Evolutionary conservation across 2,797 vertebrate species (phyloP).

Genomic region (Psittacula echo): DNA sequence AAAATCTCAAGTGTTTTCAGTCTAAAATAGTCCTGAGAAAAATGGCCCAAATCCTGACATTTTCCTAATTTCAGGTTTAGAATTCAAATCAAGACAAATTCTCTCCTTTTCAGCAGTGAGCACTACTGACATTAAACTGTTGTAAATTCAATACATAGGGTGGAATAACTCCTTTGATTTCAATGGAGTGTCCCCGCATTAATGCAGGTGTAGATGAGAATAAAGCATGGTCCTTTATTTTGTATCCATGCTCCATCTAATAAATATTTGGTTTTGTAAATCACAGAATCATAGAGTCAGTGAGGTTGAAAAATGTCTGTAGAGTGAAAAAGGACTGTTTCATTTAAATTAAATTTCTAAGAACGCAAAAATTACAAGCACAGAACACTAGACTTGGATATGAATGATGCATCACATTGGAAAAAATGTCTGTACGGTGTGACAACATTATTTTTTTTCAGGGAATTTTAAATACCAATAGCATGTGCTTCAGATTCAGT

Average conservation of each 20-base stretch:
- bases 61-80: neutral
- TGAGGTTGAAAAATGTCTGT: neutral
- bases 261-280: neutral
- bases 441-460: neutral
- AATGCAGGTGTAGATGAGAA: neutral
- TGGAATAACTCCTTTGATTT: neutral
- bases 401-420: neutral
- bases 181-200: neutral
- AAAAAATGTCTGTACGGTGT: neutral
- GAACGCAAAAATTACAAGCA: neutral
- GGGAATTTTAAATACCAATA: constrained; percentile 12
- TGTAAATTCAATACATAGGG: neutral
- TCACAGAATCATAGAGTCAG: neutral
- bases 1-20: neutral
- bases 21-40: neutral
- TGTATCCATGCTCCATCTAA: neutral
- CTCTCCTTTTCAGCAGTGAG: neutral
- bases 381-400: neutral
- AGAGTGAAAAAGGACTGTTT: neutral
- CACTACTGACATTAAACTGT: neutral
- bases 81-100: neutral
- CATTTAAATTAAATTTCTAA: neutral
- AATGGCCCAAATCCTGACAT: neutral
- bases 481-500: neutral
- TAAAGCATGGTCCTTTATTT: neutral